Base-by-base conservation (phyloP, 2,888 invertebrate genomes). In the Eilema griseolum region DNA sequence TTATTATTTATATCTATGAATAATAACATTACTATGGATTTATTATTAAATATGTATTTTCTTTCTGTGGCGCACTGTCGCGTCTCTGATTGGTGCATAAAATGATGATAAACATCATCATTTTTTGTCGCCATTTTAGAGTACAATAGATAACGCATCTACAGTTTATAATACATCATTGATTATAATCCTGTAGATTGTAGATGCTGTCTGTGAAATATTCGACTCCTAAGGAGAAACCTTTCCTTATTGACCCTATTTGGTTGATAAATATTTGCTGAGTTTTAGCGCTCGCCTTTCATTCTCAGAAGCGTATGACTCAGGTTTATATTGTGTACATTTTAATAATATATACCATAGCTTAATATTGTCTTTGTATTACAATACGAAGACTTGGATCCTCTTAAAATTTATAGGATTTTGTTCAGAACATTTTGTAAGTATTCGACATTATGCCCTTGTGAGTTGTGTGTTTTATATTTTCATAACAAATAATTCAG, bases 311-410 rank as follows among this genome's bases (percentile, higher is more conserved):
- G 10, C 33, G 3, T 61, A 61, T 14, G n/a, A 52, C n/a, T 52
- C 52, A 52, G 7, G n/a, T 52, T 52, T n/a, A n/a, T 52, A 52
- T 52, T 52, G n/a, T 52, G 52, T 52, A 52, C n/a, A n/a, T 52
- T 52, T 10, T 52, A 52, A n/a, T 52, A 52, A 52, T 52, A 52
- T 52, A n/a, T 52, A 52, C 52, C n/a, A n/a, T 33, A 33, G 33
- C 33, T 23, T 61, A 33, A 33, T 61, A n/a, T 33, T 61, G 61
- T 61, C 33, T 61, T 61, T 61, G 33, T 33, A 23, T n/a, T n/a
- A 31, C 31, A 61, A 61, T 61, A 23, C 5, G 33, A 10, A n/a
- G 61, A 60, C 60, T 60, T 20, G 26, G 7, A 28, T 20, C 16
- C 26, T 61, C 11, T 23, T 11, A 33, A 61, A 31, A 31, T 61